Base-by-base conservation (phyloP, 2,888 invertebrate genomes). In the Dione vanillae region DNA sequence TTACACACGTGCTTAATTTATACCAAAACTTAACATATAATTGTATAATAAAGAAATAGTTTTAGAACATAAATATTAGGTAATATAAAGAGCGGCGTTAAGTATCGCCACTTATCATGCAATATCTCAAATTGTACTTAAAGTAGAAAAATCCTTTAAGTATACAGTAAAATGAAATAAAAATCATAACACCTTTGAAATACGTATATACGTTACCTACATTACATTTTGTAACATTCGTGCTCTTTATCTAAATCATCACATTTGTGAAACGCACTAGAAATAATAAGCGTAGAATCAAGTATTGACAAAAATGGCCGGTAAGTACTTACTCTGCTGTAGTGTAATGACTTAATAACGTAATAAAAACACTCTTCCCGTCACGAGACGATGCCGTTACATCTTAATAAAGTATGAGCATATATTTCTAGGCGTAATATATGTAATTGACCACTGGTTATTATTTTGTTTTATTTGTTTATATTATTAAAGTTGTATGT, bases 381-480 rank as follows among this genome's bases (percentile, higher is more conserved):
- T 82, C 85, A 85, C 85, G 86, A 86, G 81, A 85, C 85, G 82
- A 19, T 45, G 80, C 88, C 88, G 89, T 90, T 90, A 89, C 85
- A 87, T 86, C 85, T 87, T 87, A 85, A 51, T 58, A 41, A 37
- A 58, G 14, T 10, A 49, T 43, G 58, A 27, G 19, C 64, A 67
- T 54, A 67, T 20, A 49, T 40, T 45, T 45, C 16, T 19, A 37
- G 49, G 20, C 12, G 58, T 59, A n/a, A n/a, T n/a, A n/a, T n/a
- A 2, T 43, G 12, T 35, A 12, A 54, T 52, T 27, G 27, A 10
- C 27, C 40, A 40, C 14, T 9, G 14, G 14, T 37, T 40, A 40
- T 27, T 9, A 14, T 47, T 45, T 27, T 1, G 8, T 45, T 47
- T 37, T 16, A 40, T 40, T 16, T 16, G 3, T 11, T 51, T 19